These are phyloP conservation scores for Nineta flava DNA, from an alignment of 2,888 invertebrate genomes.

Conservation along the genomic window DNA sequence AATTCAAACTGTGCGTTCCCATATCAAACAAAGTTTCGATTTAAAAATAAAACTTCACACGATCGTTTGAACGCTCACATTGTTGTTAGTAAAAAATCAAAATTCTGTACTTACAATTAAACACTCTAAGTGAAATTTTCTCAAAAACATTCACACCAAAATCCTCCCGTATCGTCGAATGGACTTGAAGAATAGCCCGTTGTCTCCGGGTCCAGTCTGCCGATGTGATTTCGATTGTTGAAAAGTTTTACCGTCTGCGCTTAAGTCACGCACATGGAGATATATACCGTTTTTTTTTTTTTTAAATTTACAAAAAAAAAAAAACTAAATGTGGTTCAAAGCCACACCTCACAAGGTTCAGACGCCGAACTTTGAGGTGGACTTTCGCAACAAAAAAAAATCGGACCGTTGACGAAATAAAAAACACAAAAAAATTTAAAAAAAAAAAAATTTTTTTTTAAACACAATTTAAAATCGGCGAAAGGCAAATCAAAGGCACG, in stretches of 20 bases:
- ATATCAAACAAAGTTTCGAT: too few species aligned
- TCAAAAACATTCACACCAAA: not conserved
- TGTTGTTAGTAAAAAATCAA: too few species aligned
- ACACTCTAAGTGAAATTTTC: not conserved
- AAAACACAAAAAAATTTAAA: not conserved
- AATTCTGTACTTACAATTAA: too few species aligned
- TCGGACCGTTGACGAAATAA: not conserved
- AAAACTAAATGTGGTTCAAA: not conserved
- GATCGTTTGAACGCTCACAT: too few species aligned
- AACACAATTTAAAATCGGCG: not conserved
- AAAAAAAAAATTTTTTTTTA: not conserved
- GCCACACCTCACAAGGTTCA: not conserved
- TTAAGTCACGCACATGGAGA: not conserved
- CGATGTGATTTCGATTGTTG: not conserved
- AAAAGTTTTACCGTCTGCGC: not conserved
- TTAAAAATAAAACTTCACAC: too few species aligned
- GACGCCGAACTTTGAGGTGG: not conserved
- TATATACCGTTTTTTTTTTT: too few species aligned
- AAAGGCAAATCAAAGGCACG: not conserved
- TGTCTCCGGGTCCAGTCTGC: not conserved
- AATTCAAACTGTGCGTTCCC: too few species aligned
- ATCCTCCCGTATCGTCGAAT: not conserved
- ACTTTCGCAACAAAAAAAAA: too few species aligned
- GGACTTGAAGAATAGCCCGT: not conserved
- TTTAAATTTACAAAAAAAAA: too few species aligned